Conservation (phyloP, 1,140 invertebrate species). For the Thaumetopoea pityocampa region DNA sequence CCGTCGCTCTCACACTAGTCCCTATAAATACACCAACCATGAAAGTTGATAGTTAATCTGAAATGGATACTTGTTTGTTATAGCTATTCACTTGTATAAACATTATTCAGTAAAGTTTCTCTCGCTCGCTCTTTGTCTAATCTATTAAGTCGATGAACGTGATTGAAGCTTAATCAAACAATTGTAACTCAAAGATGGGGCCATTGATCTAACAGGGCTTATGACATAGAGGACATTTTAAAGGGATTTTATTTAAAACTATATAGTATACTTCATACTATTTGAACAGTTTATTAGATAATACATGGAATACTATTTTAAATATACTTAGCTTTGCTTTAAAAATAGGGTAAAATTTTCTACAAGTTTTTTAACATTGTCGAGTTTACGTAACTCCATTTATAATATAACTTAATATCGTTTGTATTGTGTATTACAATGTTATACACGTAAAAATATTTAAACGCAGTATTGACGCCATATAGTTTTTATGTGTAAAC, state of each 20-base stretch:
- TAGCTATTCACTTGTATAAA: slow-evolving; percentile 23
- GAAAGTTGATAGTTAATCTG: slow-evolving; percentile 52
- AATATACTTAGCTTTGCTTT: too few relatives aligned
- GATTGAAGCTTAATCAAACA: slow-evolving; percentile 29
- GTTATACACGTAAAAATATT: too few relatives aligned
- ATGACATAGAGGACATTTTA: slow-evolving; percentile 6
- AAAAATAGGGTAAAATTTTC: too few relatives aligned
- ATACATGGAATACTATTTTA: too few relatives aligned
- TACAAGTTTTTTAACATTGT: too few relatives aligned
- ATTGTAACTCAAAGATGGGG: slow-evolving; percentile 16
- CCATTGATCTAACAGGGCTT: slow-evolving; percentile 6
- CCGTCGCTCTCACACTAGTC: slow-evolving; percentile 48
- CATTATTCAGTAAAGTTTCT: slow-evolving; percentile 24
- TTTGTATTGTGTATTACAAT: too few relatives aligned
- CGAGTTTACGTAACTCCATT: too few relatives aligned
- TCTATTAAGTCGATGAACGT: slow-evolving; percentile 32
- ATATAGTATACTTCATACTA: slow-evolving; percentile 1
- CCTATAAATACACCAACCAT: slow-evolving; percentile 33
- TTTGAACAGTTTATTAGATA: too few relatives aligned
- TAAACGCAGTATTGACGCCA: too few relatives aligned
- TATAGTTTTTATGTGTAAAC: too few relatives aligned
- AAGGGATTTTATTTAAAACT: background rate
- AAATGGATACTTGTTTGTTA: slow-evolving; percentile 35
- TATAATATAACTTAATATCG: too few relatives aligned
- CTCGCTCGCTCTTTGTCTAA: slow-evolving; percentile 19